Percentiles rank a stretch among this genome's conserved stretches.
Evolutionary conservation across 2,113 vertebrate species (phyloP).

Genomic region (Polyodon spathula): DNA sequence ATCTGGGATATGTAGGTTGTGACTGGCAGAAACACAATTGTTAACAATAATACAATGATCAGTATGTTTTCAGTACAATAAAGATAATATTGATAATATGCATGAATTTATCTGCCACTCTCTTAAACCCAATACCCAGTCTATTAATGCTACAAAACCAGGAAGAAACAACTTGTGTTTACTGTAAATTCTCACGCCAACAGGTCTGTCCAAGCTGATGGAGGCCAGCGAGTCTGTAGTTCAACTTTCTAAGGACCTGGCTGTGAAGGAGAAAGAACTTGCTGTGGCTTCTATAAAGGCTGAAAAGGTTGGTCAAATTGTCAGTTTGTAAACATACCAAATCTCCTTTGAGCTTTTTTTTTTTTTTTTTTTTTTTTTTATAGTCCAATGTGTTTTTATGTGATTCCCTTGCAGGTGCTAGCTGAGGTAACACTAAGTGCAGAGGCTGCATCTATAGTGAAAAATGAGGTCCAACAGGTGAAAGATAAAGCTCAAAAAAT

Average conservation of each 20-base stretch:
- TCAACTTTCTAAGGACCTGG: conserved; percentile 52
- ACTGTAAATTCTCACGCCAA: not conserved
- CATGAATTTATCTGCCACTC: no score
- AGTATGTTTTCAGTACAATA: not conserved
- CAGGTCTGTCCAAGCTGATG: conserved; percentile 70
- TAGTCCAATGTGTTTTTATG: no score
- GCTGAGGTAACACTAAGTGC: conserved; percentile 69
- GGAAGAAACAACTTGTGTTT: not conserved
- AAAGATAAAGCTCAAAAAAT: conserved; percentile 76
- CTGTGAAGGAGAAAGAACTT: conserved; percentile 70
- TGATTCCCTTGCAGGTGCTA: conserved; percentile 25
- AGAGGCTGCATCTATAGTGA: conserved; percentile 66
- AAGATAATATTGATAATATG: not conserved
- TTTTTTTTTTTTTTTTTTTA: conserved; percentile 33
- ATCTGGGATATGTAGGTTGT: no score
- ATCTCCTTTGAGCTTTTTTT: conserved; percentile 7
- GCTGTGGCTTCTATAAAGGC: conserved; percentile 66
- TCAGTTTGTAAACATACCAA: no score
- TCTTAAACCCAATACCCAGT: no score
- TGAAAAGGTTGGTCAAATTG: conserved; percentile 46
- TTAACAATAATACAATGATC: no score
- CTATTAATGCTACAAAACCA: no score
- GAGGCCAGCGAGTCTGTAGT: conserved; percentile 71
- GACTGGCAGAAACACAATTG: no score
- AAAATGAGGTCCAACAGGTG: conserved; percentile 69